Evolutionary conservation across 2,797 vertebrate genomes (phyloP).

Genomic region (Cephalopachus bancanus): DNA sequence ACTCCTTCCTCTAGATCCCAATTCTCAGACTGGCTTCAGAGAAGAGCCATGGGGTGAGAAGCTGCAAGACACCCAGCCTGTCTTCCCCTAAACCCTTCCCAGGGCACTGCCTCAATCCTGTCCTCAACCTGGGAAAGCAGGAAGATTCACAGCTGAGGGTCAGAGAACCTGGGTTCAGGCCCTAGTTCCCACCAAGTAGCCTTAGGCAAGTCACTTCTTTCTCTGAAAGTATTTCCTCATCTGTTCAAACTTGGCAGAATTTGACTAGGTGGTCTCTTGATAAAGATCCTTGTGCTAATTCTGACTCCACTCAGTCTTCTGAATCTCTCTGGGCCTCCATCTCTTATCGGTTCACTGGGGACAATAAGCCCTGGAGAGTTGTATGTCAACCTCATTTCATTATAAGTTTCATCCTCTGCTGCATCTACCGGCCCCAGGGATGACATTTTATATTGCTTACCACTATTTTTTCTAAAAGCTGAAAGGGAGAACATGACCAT

Average conservation of each 20-base stretch:
- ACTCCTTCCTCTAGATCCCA: constrained; percentile 12
- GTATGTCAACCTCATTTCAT: not conserved
- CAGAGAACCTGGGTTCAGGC: not conserved
- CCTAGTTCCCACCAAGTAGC: not conserved
- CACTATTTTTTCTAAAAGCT: constrained; percentile 31
- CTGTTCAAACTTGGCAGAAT: not conserved
- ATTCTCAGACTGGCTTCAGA: not conserved
- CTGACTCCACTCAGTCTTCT: not conserved
- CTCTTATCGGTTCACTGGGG: not conserved
- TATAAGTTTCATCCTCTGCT: not conserved
- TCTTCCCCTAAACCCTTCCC: not conserved
- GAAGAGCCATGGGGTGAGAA: not conserved
- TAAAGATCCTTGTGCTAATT: not conserved
- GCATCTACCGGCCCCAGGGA: not conserved
- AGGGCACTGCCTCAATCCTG: not conserved
- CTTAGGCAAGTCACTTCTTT: not conserved
- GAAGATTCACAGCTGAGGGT: not conserved
- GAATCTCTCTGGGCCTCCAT: not conserved
- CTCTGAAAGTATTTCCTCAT: not conserved
- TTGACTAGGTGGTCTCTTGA: not conserved
- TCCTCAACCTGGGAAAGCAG: not conserved
- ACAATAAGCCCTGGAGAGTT: not conserved
- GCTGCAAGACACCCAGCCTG: not conserved
- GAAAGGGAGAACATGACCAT: not conserved
- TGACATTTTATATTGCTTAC: not conserved